Percentiles rank a stretch among this genome's conserved stretches.
phyloP scores from a whole-genome alignment of 2,797 vertebrate species.

The Coregonus suidteri region DNA sequence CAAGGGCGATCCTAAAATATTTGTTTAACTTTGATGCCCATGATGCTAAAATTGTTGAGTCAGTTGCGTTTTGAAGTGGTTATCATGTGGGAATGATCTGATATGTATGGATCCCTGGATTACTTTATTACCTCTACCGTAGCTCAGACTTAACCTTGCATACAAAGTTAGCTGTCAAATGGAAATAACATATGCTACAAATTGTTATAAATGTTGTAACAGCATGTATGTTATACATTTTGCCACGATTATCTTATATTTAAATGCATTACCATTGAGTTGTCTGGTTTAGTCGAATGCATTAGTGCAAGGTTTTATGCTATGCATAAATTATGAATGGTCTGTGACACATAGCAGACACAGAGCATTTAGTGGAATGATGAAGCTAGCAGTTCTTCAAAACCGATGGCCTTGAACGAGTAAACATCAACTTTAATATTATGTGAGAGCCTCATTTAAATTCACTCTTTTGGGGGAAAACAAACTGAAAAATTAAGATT shows the following conservation, averaged over 20 bases:
- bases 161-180: not conserved
- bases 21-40: slow-evolving; percentile 17
- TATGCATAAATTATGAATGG: no score
- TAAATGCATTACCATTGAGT: no score
- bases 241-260: no score
- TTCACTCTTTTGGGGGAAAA: not conserved
- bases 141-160: not conserved
- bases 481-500: not conserved
- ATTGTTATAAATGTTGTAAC: no score
- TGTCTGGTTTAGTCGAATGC: no score
- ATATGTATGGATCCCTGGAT: not conserved
- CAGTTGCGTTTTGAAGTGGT: slow-evolving; percentile 1
- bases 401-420: not conserved
- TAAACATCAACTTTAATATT: not conserved
- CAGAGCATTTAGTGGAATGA: not conserved
- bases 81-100: slow-evolving; percentile 3
- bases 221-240: no score
- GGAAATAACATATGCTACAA: not conserved
- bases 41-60: not conserved
- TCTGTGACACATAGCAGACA: no score
- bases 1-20: slow-evolving; percentile 7
- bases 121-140: not conserved
- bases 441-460: not conserved
- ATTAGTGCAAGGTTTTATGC: no score
- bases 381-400: not conserved